phyloP scores from a whole-genome alignment of 2,888 invertebrate species.

The Polydrusus tereticollis region DNA sequence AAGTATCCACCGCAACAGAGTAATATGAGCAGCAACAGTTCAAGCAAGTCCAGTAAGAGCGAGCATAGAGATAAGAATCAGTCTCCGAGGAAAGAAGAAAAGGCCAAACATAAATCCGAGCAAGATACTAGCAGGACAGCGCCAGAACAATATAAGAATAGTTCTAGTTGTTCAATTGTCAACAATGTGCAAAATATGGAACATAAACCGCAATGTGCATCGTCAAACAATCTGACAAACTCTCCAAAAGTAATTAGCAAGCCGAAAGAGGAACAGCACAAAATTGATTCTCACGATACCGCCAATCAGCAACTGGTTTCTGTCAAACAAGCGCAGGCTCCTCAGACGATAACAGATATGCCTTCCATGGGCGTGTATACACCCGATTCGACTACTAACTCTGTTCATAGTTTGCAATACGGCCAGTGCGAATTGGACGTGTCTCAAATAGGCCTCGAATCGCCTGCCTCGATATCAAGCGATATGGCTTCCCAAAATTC shows the following conservation, averaged over 20 bases:
- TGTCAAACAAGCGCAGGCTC: conserved; percentile 24
- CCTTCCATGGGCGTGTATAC: conserved; percentile 91
- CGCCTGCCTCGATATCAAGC: conserved; percentile 89
- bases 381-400: conserved; percentile 86
- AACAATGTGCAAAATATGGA: conserved; percentile 40
- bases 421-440: conserved; percentile 86
- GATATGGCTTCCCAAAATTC: conserved; percentile 85
- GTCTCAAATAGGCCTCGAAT: conserved; percentile 86
- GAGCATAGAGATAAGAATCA: conserved; percentile 54
- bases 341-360: conserved; percentile 65
- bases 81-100: conserved; percentile 59
- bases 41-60: conserved; percentile 41
- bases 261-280: conserved; percentile 50
- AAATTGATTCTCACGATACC: conserved; percentile 46
- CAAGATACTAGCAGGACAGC: conserved; percentile 47
- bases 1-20: conserved; percentile 47
- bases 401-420: conserved; percentile 83
- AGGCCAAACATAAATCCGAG: conserved; percentile 50
- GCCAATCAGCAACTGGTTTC: conserved; percentile 47
- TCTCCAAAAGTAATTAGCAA: conserved; percentile 29
- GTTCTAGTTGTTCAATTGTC: conserved; percentile 32
- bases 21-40: conserved; percentile 55
- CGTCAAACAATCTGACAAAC: conserved; percentile 18
- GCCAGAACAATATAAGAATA: conserved; percentile 45
- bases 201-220: conserved; percentile 31